These are phyloP conservation scores for Orius laevigatus DNA, from an alignment of 1,140 invertebrate genomes.

Conservation along the genomic window DNA sequence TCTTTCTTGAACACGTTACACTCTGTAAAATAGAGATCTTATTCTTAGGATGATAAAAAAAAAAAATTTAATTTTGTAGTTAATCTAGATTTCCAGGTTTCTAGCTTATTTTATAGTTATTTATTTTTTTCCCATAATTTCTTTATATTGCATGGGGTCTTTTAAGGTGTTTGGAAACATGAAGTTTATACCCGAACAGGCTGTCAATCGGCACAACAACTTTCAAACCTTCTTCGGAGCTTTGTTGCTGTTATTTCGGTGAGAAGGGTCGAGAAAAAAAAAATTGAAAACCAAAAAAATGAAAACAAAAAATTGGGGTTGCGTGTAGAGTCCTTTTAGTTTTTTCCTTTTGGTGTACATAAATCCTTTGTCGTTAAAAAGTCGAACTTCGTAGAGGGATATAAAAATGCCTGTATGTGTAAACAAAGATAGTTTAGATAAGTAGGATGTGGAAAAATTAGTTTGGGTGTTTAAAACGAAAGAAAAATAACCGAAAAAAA, in stretches of 20 bases:
- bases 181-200: constrained; percentile 65
- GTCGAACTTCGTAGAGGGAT: neutral
- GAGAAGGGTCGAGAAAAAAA: constrained; percentile 32
- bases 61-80: too few species aligned
- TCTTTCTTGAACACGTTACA: too few species aligned
- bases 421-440: too few species aligned
- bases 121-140: constrained; percentile 4
- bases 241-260: constrained; percentile 89
- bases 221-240: constrained; percentile 89
- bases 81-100: too few species aligned
- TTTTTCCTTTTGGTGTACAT: neutral
- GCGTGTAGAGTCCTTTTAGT: neutral
- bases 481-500: too few species aligned
- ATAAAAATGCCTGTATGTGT: too few species aligned
- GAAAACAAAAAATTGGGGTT: too few species aligned
- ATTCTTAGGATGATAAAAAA: too few species aligned
- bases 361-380: neutral
- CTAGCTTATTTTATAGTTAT: too few species aligned
- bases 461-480: too few species aligned
- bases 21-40: too few species aligned
- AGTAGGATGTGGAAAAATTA: too few species aligned
- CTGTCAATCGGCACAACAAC: constrained; percentile 92
- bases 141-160: constrained; percentile 21
- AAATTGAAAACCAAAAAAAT: neutral
- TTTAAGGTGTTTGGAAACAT: constrained; percentile 86